phyloP scores from a whole-genome alignment of 2,888 invertebrate genomes.

The Ypsolopha sequella region DNA sequence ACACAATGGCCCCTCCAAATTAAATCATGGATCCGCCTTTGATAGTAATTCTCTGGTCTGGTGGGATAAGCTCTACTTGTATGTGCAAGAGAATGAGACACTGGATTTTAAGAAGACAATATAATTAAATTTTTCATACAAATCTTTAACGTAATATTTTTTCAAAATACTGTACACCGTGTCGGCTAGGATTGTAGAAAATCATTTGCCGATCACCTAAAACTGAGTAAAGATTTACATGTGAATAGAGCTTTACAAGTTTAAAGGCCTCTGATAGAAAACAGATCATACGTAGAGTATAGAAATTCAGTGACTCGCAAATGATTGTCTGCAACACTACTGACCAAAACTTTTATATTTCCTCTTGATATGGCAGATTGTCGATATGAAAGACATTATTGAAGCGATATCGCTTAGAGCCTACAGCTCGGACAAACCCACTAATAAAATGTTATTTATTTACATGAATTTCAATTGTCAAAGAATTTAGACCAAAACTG shows the following conservation, averaged over 20 bases:
- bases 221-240: not conserved
- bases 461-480: slow-evolving; percentile 26
- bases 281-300: not conserved
- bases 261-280: not conserved
- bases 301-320: slow-evolving; percentile 22
- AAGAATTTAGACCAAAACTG: slow-evolving; percentile 4
- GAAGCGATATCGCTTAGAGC: slow-evolving; percentile 47
- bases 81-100: too few relatives aligned
- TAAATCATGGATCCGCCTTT: too few relatives aligned
- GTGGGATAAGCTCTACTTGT: not conserved
- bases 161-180: slow-evolving; percentile 83
- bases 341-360: slow-evolving; percentile 63
- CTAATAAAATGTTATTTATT: slow-evolving; percentile 32
- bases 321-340: slow-evolving; percentile 46
- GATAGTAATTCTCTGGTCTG: too few relatives aligned
- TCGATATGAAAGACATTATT: slow-evolving; percentile 72
- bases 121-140: slow-evolving; percentile 82
- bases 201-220: slow-evolving; percentile 35
- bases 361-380: slow-evolving; percentile 77
- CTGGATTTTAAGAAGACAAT: slow-evolving; percentile 61
- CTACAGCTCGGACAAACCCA: slow-evolving; percentile 54
- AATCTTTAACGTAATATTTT: slow-evolving; percentile 83
- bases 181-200: slow-evolving; percentile 45
- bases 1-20: too few relatives aligned
- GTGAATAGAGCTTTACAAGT: not conserved